Conservation (phyloP, 2,113 vertebrate genomes). For the Zapus hudsonius region DNA sequence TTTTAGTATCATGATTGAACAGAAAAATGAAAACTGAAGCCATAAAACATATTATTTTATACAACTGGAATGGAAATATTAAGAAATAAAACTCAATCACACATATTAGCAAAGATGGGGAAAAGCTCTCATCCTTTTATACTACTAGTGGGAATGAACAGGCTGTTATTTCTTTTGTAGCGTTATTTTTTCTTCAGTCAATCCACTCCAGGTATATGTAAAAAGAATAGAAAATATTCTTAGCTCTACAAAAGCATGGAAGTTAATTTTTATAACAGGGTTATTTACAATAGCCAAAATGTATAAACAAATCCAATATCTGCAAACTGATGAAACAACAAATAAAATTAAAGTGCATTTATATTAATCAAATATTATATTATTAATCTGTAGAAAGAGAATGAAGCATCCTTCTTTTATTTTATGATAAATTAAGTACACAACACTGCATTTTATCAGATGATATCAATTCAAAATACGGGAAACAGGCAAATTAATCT, state of each 20-base stretch:
- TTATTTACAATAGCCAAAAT: not conserved
- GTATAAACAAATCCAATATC: not conserved
- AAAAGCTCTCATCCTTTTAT: not conserved
- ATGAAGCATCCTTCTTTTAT: not conserved
- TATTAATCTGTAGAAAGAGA: not conserved
- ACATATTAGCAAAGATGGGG: not conserved
- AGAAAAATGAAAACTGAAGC: not conserved
- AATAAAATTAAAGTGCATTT: slow-evolving; percentile 10
- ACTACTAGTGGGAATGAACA: not conserved
- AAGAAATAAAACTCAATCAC: not conserved
- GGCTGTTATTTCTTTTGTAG: not conserved
- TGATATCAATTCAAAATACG: not conserved
- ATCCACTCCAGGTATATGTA: not conserved
- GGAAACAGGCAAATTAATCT: not conserved
- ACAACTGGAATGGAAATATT: not conserved
- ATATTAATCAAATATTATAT: not conserved
- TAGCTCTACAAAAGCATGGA: not conserved
- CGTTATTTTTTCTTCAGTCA: not conserved
- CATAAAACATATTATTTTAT: not conserved
- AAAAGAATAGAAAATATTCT: not conserved
- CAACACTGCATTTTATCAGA: not conserved
- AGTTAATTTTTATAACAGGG: not conserved
- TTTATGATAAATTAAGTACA: slow-evolving; percentile 22
- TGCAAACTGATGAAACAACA: not conserved
- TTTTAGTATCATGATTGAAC: not conserved